Evolutionary conservation across 2,797 vertebrate species (phyloP), one percentile per base, ranked within the genome.

Genomic region (Rhynchotus rufescens): DNA sequence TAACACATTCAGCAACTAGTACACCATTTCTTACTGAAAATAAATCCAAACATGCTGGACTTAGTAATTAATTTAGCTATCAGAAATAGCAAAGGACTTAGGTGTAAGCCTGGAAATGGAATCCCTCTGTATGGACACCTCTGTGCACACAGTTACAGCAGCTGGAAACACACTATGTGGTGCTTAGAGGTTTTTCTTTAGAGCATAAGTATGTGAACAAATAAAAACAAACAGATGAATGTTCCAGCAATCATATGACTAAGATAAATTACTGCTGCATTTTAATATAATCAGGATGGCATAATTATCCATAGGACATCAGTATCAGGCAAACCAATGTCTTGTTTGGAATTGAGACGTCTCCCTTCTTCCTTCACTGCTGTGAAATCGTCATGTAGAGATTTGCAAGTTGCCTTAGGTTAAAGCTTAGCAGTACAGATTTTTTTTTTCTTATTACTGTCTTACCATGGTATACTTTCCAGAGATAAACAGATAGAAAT

Each of bases 11-110:
- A 77, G 60, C 76, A 30, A 21, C 51, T 42, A 59, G 19, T 9
- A 19, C 15, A 45, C 19, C 34, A 21, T 73, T 76, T 86, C 64
- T 90, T 82, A 76, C 25, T 54, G 60, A 84, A 90, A 84, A 89
- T 42, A 69, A 86, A 82, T 45, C 9, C 65, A 76, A 81, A 4
- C 34, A 54, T 6, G 40, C 32, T 52, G 36, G 30, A 25, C 8
- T 51, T 57, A 60, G 42, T 32, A 51, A 45, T 77, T 60, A 74
- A 6, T 15, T 83, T 71, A 56, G 25, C 34, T 10, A 20, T 69
- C 30, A 78, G 60, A 79, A 92, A 66, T 47, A 1, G 6, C 0
- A 0, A 75, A 5, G 7, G 22, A 21, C 8, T 44, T 67, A 14
- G 9, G 54, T 19, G 40, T 6, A 23, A 57, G 1, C 20, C 9